These are phyloP conservation scores for Euborellia annulipes DNA, from an alignment of 1,140 invertebrate genomes.

Conservation along the genomic window DNA sequence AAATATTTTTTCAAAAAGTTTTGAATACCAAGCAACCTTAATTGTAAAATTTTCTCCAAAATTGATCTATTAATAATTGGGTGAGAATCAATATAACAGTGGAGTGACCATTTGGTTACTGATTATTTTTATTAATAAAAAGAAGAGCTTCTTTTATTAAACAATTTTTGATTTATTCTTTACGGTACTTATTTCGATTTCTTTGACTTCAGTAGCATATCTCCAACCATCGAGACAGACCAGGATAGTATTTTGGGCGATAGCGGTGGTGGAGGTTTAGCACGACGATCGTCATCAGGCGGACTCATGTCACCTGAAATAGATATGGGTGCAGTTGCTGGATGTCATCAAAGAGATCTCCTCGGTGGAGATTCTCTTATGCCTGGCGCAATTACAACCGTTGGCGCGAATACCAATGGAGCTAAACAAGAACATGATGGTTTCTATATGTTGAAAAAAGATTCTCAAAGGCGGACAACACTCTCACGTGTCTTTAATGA, in stretches of 20 bases:
- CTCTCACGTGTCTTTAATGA: slow-evolving; percentile 76
- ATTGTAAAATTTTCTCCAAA: no score
- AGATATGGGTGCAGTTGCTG: slow-evolving; percentile 19
- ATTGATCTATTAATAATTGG: no score
- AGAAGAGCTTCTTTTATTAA: no score
- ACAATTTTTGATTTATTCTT: no score
- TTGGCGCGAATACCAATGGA: slow-evolving; percentile 18
- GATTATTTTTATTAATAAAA: no score
- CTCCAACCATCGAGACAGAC: slow-evolving; percentile 48
- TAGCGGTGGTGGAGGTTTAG: slow-evolving; percentile 33
- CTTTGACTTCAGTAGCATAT: slow-evolving; percentile 42
- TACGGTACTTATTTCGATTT: no score
- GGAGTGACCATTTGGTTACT: no score
- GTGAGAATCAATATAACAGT: no score
- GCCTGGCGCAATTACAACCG: slow-evolving; percentile 3
- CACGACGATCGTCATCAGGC: slow-evolving; percentile 58
- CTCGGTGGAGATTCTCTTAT: neutral
- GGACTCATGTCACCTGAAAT: slow-evolving; percentile 66
- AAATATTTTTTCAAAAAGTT: no score
- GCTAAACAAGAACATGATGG: slow-evolving; percentile 64
- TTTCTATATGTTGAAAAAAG: slow-evolving; percentile 93
- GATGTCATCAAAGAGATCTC: neutral
- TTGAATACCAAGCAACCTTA: no score
- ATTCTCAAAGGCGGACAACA: slow-evolving; percentile 85
- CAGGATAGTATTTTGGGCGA: slow-evolving; percentile 25